Percentiles rank a stretch among this genome's conserved stretches.
These are phyloP conservation scores for Psettodes erumei DNA, from an alignment of 2,113 vertebrate genomes.

Conservation along the genomic window DNA sequence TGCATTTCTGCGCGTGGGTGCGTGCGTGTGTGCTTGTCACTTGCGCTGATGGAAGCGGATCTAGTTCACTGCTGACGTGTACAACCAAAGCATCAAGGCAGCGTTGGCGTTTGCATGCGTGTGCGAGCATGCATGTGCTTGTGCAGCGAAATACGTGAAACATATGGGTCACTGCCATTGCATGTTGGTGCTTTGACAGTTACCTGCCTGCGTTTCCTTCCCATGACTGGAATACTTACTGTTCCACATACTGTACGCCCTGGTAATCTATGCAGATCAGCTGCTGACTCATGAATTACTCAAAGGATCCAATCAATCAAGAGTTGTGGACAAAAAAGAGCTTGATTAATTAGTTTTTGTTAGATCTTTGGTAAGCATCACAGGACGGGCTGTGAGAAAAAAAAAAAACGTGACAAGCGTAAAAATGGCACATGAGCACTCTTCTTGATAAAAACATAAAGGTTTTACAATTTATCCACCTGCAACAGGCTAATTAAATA, in stretches of 20 bases:
- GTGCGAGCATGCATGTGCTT: slow-evolving; percentile 8
- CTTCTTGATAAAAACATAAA: slow-evolving; percentile 22
- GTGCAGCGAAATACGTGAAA: slow-evolving; percentile 2
- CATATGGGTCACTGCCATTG: slow-evolving; percentile 1
- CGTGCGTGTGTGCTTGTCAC: slow-evolving; percentile 25
- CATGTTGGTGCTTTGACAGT: slow-evolving; percentile 15
- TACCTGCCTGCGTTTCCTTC: slow-evolving; percentile 15
- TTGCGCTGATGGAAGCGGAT: slow-evolving; percentile 24
- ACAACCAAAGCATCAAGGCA: slow-evolving; percentile 38
- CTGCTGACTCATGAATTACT: neutral
- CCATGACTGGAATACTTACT: neutral
- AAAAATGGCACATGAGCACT: neutral
- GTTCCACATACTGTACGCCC: neutral
- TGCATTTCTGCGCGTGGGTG: slow-evolving; percentile 17
- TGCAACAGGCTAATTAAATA: slow-evolving; percentile 69
- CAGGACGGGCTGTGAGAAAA: neutral
- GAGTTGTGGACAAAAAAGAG: neutral
- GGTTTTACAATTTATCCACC: slow-evolving; percentile 43
- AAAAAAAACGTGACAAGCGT: neutral
- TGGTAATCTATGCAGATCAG: neutral
- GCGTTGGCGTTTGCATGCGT: neutral
- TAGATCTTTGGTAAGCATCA: neutral
- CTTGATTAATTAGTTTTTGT: neutral
- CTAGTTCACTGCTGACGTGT: slow-evolving; percentile 35
- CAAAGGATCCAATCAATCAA: neutral